Evolutionary conservation across 2,888 invertebrate genomes (phyloP), one percentile per base, ranked within the genome.

Genomic region (Dryocosmus kuriphilus): DNA sequence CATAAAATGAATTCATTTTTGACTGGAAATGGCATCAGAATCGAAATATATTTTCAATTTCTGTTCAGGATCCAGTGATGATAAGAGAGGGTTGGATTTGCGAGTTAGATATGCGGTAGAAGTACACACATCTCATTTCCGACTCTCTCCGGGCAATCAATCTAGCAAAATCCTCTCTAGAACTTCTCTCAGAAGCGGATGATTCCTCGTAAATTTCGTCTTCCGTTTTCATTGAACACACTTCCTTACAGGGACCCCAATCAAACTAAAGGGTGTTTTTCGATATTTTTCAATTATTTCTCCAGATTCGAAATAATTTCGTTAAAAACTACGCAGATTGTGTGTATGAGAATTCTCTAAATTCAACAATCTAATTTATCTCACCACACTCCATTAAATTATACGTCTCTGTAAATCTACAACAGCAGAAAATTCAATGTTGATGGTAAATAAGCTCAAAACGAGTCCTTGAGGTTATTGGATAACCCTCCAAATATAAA

Each of bases 91-190:
- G 11, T 11, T 1, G 27, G 3, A 27, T 24, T 60, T 14, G 60
- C 14, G 11, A 60, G 60, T 7, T 24, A 27, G 24, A 24, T n/a
- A n/a, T 60, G 14, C 24, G 60, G 60, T 60, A 24, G 60, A 4
- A 24, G 9, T 60, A 60, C 24, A 60, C 60, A 60, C 60, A 61
- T 61, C 30, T 27, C 30, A 61, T 61, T 61, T 61, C 61, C 61
- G 9, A 16, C 30, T 61, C 19, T 61, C 61, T 61, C 61, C 61
- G 61, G 11, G 61, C 61, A 61, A 61, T 61, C 61, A 61, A 61
- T 61, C 30, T 61, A 19, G 27, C 30, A 27, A 61, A 30, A 61
- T 30, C 61, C 30, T 30, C 61, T 61, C 27, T 14, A 27, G 61
- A 61, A 24, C 3, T 30, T 16, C 30, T 61, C 27, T 27, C 24